phyloP scores from a whole-genome alignment of 1,140 invertebrate species.

The Laupala kohalensis region DNA sequence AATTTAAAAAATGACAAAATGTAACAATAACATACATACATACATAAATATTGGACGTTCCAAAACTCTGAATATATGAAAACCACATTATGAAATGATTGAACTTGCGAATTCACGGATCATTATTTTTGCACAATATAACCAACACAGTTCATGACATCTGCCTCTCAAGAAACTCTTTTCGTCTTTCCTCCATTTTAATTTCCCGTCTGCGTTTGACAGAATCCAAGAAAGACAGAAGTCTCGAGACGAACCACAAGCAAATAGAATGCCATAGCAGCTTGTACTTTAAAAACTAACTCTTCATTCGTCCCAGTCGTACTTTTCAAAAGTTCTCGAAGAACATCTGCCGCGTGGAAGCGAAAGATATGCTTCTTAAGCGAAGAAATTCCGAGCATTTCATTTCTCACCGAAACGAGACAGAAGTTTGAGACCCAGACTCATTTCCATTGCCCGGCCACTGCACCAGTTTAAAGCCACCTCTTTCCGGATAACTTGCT shows the following conservation, averaged over 20 bases:
- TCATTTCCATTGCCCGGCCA: neutral
- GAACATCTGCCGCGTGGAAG: neutral
- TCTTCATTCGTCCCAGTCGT: neutral
- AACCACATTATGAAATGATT: too few species aligned
- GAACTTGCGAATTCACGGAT: too few species aligned
- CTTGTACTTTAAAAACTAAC: neutral
- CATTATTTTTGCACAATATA: too few species aligned
- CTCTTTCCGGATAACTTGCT: neutral
- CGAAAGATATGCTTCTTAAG: neutral
- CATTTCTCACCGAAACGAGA: neutral
- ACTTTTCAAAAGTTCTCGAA: neutral
- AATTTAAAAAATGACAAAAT: too few species aligned
- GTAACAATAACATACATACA: too few species aligned
- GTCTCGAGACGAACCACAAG: too few species aligned
- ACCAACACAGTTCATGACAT: too few species aligned
- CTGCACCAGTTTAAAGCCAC: neutral
- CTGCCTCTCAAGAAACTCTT: too few species aligned
- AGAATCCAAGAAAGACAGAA: too few species aligned
- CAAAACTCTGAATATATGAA: too few species aligned
- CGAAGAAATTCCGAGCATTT: neutral
- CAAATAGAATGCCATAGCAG: neutral
- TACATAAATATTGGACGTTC: too few species aligned
- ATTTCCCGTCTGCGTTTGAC: neutral
- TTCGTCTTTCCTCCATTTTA: too few species aligned
- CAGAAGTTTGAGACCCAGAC: neutral